Evolutionary conservation across 2,888 invertebrate species (phyloP).

Genomic region (Xylocampa areola): DNA sequence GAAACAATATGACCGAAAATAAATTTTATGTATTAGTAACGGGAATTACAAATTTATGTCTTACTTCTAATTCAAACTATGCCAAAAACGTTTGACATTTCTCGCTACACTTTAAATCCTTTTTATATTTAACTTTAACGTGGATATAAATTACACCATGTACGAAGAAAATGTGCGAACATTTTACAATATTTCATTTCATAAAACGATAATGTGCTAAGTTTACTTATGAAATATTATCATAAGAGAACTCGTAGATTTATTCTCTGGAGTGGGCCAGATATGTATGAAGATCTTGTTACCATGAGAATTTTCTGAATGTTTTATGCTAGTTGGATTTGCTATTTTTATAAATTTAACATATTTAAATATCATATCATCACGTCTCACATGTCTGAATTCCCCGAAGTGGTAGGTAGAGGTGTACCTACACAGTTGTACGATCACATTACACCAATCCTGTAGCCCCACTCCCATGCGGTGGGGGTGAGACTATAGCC

Average conservation of each 20-base stretch:
- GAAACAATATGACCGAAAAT: too few relatives aligned
- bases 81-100: too few relatives aligned
- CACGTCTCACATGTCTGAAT: too few relatives aligned
- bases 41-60: too few relatives aligned
- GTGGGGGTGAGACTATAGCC: too few relatives aligned
- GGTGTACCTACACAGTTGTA: too few relatives aligned
- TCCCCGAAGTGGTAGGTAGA: too few relatives aligned
- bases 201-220: constrained; percentile 21
- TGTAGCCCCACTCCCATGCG: too few relatives aligned
- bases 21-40: too few relatives aligned
- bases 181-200: constrained; percentile 40
- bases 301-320: constrained; percentile 20
- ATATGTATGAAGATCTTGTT: constrained; percentile 10
- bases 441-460: too few relatives aligned
- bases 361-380: too few relatives aligned
- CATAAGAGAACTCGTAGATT: constrained; percentile 11
- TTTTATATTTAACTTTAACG: constrained; percentile 32
- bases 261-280: constrained; percentile 13
- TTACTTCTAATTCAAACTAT: too few relatives aligned
- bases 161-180: constrained; percentile 28
- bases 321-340: constrained; percentile 10
- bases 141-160: constrained; percentile 32
- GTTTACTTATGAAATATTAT: constrained; percentile 31
- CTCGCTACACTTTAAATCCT: constrained; percentile 1
- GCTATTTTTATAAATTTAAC: constrained; percentile 6